phyloP scores from a whole-genome alignment of 2,888 invertebrate species.

The Chouioia cunea region DNA sequence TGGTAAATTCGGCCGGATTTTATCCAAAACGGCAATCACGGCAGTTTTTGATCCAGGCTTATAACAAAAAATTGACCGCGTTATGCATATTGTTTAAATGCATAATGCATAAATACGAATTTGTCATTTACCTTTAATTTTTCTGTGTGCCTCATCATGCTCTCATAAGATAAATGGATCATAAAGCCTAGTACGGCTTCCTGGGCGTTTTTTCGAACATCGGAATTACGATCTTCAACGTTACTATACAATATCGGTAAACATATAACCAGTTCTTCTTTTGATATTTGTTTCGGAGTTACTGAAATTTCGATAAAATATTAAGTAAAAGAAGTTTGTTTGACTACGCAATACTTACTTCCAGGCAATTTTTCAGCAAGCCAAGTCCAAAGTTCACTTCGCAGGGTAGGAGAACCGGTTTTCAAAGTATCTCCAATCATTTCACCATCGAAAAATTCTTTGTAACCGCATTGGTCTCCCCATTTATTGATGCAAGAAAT shows the following conservation, averaged over 20 bases:
- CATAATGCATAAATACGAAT: not conserved
- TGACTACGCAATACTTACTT: conserved; percentile 67
- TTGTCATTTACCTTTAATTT: conserved; percentile 78
- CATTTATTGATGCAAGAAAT: conserved; percentile 88
- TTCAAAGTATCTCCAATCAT: conserved; percentile 90
- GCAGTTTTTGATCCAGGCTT: conserved; percentile 82
- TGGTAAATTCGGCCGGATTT: conserved; percentile 86
- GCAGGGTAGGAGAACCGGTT: conserved; percentile 84
- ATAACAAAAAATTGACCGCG: conserved; percentile 43
- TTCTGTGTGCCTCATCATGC: conserved; percentile 81
- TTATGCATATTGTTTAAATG: not conserved
- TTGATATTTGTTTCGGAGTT: conserved; percentile 79
- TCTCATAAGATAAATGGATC: conserved; percentile 90
- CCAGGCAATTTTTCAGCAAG: conserved; percentile 84
- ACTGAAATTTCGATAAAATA: conserved; percentile 67
- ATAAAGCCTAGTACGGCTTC: conserved; percentile 93
- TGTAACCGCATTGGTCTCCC: conserved; percentile 85
- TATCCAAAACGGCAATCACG: conserved; percentile 85
- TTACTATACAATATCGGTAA: conserved; percentile 84
- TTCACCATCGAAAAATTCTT: conserved; percentile 88
- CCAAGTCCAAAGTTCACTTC: conserved; percentile 89
- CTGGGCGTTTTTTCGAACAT: conserved; percentile 90
- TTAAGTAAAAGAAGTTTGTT: conserved; percentile 4
- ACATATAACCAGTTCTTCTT: conserved; percentile 84
- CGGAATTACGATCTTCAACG: conserved; percentile 90